A percentile compares a stretch with the other conserved stretches of the same genome.
phyloP scores from a whole-genome alignment of 2,113 vertebrate genomes.

The Rallus limicola region DNA sequence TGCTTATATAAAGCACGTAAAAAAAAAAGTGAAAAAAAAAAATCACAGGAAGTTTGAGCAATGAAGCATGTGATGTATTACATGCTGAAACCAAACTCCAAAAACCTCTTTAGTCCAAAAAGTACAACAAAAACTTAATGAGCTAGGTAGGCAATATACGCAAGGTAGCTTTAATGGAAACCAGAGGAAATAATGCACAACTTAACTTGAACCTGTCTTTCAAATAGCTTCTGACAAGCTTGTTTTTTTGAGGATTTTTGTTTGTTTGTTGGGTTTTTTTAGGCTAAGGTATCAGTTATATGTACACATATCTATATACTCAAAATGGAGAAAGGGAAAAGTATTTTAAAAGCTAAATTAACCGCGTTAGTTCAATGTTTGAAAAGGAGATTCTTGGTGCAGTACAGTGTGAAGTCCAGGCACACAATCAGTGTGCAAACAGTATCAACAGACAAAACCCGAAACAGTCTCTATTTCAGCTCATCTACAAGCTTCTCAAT shows the following conservation, averaged over 20 bases:
- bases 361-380: not conserved
- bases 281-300: not conserved
- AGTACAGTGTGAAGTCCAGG: fast-evolving
- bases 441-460: not conserved
- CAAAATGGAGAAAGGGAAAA: not conserved
- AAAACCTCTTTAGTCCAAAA: not conserved
- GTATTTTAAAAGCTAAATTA: not conserved
- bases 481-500: not conserved
- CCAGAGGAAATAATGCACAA: not conserved
- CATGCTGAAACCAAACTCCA: not conserved
- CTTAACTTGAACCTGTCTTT: not conserved
- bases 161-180: not conserved
- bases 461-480: not conserved
- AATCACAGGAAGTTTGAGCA: not conserved
- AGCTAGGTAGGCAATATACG: not conserved
- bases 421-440: not conserved
- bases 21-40: not conserved
- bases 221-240: not conserved
- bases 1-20: not conserved
- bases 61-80: not conserved
- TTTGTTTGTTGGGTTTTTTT: not conserved
- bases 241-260: not conserved
- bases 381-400: not conserved
- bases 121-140: not conserved
- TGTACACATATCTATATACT: not conserved